Base-by-base conservation (phyloP, 2,797 vertebrate genomes). In the Cetoscarus ocellatus region DNA sequence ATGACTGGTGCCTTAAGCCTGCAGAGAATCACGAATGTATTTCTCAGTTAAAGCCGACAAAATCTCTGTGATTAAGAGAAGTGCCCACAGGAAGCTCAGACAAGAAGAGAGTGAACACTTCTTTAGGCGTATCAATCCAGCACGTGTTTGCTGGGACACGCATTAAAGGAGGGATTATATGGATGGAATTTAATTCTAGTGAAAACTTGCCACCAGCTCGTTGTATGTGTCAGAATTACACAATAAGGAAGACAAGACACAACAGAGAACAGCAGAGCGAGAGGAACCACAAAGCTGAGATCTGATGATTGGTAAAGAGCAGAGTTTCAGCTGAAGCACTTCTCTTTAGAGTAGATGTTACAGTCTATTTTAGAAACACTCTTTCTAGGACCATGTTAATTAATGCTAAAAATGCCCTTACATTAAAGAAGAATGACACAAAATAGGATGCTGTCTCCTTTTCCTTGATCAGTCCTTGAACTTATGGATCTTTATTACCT, bases 181-280 rank as follows among this genome's bases (percentile, higher is more conserved):
- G 61, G 69, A 76, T 86, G 80, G 80, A 86, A 88, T 90, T 89
- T 44, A 66, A 50, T 43, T 85, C 70, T n/a, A 71, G 77, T 82
- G 82, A 75, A 82, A 88, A 89, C 75, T 71, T 85, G 86, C 79
- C 73, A 76, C 60, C 71, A 40, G 51, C 43, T 82, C 55, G 7
- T 70, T 74, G 13, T 61, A 64, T 70, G 49, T 75, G 77, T 82
- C 64, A 64, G 66, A 73, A 62, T 87, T 79, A 44, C 77, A 80
- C 69, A 79, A 76, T 49, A 60, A 70, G 17, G 51, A 60, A 71
- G 71, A 75, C 68, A 7, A 83, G 80, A 84, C 79, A 43, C 47
- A 54, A 43, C 78, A 49, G 19, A 67, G 63, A 74, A 3, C 67
- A 39, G 34, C 48, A 12, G 15, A n/a, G 48, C 12, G 56, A 59